Percentiles rank a stretch among this genome's conserved stretches.
phyloP scores from a whole-genome alignment of 2,888 invertebrate species.

The Ormyrus labotus region DNA sequence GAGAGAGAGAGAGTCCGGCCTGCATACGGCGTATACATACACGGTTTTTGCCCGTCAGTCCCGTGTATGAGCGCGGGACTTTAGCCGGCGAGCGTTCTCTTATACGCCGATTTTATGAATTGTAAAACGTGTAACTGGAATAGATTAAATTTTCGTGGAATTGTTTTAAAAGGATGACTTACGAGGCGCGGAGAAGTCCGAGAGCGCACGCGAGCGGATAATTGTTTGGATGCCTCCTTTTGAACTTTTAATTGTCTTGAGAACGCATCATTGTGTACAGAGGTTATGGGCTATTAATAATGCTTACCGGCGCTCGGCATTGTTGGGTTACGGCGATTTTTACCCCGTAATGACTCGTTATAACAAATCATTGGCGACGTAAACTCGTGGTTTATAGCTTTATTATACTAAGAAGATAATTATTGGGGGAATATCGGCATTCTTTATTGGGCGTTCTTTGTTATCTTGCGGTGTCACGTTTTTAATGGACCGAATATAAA shows the following conservation, averaged over 20 bases:
- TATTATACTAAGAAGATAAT: constrained; percentile 49
- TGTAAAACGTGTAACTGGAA: constrained; percentile 52
- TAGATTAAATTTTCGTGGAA: constrained; percentile 55
- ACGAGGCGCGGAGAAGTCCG: constrained; percentile 11
- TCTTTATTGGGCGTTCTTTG: constrained; percentile 24
- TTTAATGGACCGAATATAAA: constrained; percentile 29
- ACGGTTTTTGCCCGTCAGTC: not conserved
- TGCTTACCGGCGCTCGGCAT: constrained; percentile 11
- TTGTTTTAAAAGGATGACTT: constrained; percentile 55
- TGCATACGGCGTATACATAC: not conserved
- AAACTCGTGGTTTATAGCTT: constrained; percentile 42
- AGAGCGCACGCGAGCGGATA: constrained; percentile 13
- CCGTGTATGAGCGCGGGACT: not conserved
- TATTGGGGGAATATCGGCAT: constrained; percentile 15
- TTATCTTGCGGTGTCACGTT: constrained; percentile 24
- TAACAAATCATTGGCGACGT: constrained; percentile 40
- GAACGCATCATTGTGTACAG: constrained; percentile 34
- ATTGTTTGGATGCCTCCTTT: constrained; percentile 47
- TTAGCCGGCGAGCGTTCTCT: constrained; percentile 19
- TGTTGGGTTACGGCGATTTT: constrained; percentile 7
- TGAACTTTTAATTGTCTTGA: constrained; percentile 50
- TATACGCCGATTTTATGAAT: constrained; percentile 52
- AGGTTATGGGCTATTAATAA: constrained; percentile 45
- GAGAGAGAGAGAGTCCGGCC: not conserved
- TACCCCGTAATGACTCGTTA: constrained; percentile 29